These are phyloP conservation scores for Hippocampus zosterae DNA, from an alignment of 2,113 vertebrate genomes.

Conservation along the genomic window DNA sequence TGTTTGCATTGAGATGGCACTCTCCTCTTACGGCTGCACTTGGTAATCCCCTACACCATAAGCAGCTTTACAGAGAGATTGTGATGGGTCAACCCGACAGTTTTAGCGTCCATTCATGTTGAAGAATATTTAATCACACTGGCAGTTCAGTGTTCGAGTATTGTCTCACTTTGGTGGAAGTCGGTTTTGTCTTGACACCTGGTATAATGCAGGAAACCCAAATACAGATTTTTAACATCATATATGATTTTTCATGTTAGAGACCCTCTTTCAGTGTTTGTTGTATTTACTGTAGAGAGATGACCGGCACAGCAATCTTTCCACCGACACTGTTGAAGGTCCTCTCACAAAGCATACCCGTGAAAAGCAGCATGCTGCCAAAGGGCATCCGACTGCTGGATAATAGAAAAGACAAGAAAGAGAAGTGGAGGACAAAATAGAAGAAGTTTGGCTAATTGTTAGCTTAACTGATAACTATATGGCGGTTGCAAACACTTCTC, in stretches of 20 bases:
- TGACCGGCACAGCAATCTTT: too few species aligned
- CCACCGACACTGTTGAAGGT: too few species aligned
- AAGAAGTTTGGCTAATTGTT: too few species aligned
- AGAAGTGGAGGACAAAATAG: too few species aligned
- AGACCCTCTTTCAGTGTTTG: neutral
- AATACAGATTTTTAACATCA: too few species aligned
- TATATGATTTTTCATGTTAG: too few species aligned
- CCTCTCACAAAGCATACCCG: too few species aligned
- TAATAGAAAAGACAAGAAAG: too few species aligned
- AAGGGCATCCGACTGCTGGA: too few species aligned
- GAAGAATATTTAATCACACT: slow-evolving; percentile 23
- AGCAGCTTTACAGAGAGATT: slow-evolving; percentile 53
- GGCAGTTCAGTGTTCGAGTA: neutral
- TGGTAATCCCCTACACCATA: slow-evolving; percentile 51
- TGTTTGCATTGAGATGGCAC: slow-evolving; percentile 22
- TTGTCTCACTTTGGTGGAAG: neutral
- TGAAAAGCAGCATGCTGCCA: too few species aligned
- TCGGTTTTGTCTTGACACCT: neutral
- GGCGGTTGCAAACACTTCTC: neutral
- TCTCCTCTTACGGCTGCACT: slow-evolving; percentile 26
- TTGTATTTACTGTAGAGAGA: neutral
- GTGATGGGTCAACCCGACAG: slow-evolving; percentile 30
- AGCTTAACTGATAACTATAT: too few species aligned
- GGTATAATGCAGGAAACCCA: neutral
- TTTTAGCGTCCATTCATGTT: slow-evolving; percentile 28